Conservation (phyloP, 2,797 vertebrate species). For the Huso huso region DNA sequence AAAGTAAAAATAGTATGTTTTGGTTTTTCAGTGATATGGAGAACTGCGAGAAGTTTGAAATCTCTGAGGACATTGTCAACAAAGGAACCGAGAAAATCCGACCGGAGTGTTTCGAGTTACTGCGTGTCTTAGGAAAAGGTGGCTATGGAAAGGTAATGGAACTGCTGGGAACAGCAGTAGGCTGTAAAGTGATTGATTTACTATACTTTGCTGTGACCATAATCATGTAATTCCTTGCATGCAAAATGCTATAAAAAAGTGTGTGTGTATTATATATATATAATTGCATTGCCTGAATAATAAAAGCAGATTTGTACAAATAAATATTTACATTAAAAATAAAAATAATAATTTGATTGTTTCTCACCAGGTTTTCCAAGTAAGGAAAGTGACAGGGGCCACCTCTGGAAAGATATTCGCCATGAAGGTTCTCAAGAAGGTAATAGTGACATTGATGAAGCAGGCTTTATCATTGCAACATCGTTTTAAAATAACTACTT, state of each 20-base stretch:
- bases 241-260: too few species aligned
- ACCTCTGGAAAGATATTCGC: slow-evolving; percentile 91
- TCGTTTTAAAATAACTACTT: too few species aligned
- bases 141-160: slow-evolving; percentile 90
- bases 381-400: slow-evolving; percentile 82
- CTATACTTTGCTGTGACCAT: too few species aligned
- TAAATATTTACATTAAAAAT: not conserved
- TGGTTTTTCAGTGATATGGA: slow-evolving; percentile 81
- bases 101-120: slow-evolving; percentile 89
- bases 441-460: slow-evolving; percentile 29
- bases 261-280: too few species aligned
- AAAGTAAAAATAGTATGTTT: not conserved
- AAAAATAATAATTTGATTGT: slow-evolving; percentile 6
- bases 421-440: slow-evolving; percentile 97
- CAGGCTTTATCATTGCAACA: too few species aligned
- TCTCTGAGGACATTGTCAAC: slow-evolving; percentile 92
- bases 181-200: not conserved
- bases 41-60: slow-evolving; percentile 95
- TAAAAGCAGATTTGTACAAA: too few species aligned
- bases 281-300: too few species aligned
- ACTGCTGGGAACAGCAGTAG: not conserved
- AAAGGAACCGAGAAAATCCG: slow-evolving; percentile 90
- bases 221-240: too few species aligned
- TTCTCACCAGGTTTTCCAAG: slow-evolving; percentile 80
- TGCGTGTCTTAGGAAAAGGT: slow-evolving; percentile 90